Evolutionary conservation across 2,888 invertebrate species (phyloP).

Genomic region (Camptogramma bilineatum): DNA sequence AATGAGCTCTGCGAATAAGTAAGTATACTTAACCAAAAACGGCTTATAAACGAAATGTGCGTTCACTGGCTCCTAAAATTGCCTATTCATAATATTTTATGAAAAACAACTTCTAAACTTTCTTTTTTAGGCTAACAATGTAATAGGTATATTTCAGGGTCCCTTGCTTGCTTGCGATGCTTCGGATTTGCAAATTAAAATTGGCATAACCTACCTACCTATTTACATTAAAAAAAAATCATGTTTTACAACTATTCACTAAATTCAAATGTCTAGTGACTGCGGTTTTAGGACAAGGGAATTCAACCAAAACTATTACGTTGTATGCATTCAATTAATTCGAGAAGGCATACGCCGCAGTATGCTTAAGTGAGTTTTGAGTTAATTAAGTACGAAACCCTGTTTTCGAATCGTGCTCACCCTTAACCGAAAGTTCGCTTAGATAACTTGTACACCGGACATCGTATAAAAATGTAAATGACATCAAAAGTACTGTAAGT

Average conservation of each 20-base stretch:
- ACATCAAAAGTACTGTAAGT: slow-evolving; percentile 38
- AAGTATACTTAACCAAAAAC: slow-evolving; percentile 20
- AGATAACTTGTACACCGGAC: slow-evolving; percentile 41
- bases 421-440: slow-evolving; percentile 15
- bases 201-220: neutral
- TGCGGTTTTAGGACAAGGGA: neutral
- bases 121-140: slow-evolving; percentile 21
- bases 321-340: neutral
- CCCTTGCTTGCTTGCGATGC: no score
- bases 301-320: neutral
- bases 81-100: slow-evolving; percentile 36
- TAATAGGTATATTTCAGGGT: slow-evolving; percentile 10
- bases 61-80: slow-evolving; percentile 30
- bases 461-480: slow-evolving; percentile 44
- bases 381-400: neutral
- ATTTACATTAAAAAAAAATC: neutral
- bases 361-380: neutral
- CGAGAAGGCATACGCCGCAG: neutral
- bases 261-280: neutral
- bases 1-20: slow-evolving; percentile 16
- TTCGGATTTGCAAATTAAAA: neutral
- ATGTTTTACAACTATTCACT: neutral
- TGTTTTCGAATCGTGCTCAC: neutral
- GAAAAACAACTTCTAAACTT: slow-evolving; percentile 35
- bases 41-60: slow-evolving; percentile 17